These are phyloP conservation scores for Leiothrix lutea DNA, from an alignment of 2,113 vertebrate genomes.

Conservation along the genomic window DNA sequence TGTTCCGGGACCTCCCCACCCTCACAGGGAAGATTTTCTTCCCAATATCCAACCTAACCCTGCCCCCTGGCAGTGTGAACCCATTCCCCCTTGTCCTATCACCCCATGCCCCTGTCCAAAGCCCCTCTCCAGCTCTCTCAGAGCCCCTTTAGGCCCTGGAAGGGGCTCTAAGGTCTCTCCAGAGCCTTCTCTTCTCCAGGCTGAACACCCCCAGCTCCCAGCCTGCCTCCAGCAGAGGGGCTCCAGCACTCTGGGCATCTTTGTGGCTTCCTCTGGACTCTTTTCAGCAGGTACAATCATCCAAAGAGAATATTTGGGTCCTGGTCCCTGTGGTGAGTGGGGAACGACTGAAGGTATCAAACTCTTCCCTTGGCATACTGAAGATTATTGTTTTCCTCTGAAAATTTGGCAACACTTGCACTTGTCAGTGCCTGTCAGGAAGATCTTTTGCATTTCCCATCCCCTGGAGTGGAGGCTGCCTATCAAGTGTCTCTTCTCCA, in stretches of 20 bases:
- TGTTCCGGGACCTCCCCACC: neutral
- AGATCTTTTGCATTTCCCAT: neutral
- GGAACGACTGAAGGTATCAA: neutral
- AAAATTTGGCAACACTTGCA: neutral
- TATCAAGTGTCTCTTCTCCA: slow-evolving; percentile 18
- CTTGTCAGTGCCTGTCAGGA: slow-evolving; percentile 22
- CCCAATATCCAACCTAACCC: neutral
- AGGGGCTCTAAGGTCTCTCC: neutral
- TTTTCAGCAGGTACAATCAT: neutral
- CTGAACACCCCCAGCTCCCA: neutral
- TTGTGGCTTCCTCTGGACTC: neutral
- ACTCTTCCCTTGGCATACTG: neutral
- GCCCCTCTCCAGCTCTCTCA: neutral
- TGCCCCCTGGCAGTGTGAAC: neutral
- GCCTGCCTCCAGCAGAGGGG: neutral
- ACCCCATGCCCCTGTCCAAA: neutral
- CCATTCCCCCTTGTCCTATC: no score
- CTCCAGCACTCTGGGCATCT: neutral
- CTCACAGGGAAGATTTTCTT: neutral
- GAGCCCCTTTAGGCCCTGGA: neutral
- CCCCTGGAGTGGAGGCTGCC: slow-evolving; percentile 48
- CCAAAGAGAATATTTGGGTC: neutral
- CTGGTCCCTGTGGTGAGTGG: accelerated
- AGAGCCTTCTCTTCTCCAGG: neutral
- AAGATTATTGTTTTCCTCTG: neutral